Percentiles rank a stretch among this genome's conserved stretches.
Conservation (phyloP, 64 coral and sea anemone genomes). For the Montipora capricornis region DNA sequence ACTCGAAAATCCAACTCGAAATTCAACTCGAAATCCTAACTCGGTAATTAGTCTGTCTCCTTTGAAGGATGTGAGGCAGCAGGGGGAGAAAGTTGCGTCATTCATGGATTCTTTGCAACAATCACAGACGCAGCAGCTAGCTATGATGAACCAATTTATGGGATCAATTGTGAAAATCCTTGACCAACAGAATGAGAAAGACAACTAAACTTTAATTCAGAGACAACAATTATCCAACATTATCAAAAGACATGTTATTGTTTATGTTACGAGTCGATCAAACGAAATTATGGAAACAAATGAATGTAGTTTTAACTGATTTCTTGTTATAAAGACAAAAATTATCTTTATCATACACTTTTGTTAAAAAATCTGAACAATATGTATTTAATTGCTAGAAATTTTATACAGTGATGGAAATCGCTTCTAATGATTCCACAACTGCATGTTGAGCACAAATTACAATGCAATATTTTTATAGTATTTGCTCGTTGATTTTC, state of each 20-base stretch:
- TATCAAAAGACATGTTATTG: neutral
- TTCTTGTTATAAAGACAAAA: slow-evolving; percentile 12
- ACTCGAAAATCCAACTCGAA: no score
- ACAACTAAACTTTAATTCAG: slow-evolving; percentile 22
- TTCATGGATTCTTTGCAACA: slow-evolving; percentile 20
- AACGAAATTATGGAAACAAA: slow-evolving; percentile 37
- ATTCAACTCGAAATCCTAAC: no score
- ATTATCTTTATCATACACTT: neutral
- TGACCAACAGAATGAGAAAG: slow-evolving; percentile 4
- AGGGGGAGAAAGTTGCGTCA: neutral
- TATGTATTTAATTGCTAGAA: slow-evolving; percentile 25
- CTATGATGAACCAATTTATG: slow-evolving; percentile 35
- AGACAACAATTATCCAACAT: neutral
- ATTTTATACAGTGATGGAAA: slow-evolving; percentile 24
- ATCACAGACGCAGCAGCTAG: slow-evolving; percentile 19
- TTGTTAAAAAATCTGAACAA: neutral
- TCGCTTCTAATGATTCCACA: slow-evolving; percentile 21
- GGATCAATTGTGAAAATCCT: slow-evolving; percentile 33
- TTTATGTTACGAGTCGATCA: slow-evolving; percentile 11
- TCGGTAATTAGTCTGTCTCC: no score
- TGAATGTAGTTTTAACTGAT: slow-evolving; percentile 37
- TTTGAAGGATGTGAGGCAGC: neutral
- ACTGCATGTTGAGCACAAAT: slow-evolving; percentile 15
- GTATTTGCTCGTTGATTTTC: slow-evolving; percentile 17
- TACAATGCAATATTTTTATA: slow-evolving; percentile 28